Evolutionary conservation across 2,113 vertebrate genomes (phyloP).

Genomic region (Parotia lawesii): DNA sequence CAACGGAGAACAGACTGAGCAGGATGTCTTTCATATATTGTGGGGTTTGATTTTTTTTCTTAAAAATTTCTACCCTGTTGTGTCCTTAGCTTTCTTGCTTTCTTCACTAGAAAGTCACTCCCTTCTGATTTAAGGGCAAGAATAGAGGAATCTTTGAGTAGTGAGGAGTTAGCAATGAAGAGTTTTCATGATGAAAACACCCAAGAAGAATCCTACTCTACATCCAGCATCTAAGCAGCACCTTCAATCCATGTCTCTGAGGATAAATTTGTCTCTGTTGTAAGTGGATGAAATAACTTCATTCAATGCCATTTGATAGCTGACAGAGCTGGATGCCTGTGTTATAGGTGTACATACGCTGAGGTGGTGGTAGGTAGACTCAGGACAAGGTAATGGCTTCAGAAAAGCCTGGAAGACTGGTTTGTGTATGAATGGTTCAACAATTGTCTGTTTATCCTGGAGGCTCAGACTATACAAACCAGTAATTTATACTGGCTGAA

Average conservation of each 20-base stretch:
- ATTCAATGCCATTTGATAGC: background rate
- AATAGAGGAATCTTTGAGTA: background rate
- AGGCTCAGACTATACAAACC: constrained; percentile 43
- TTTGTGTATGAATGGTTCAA: constrained; percentile 8
- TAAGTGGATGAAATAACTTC: background rate
- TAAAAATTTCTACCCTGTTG: background rate
- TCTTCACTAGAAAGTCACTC: background rate
- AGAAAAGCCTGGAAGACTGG: constrained; percentile 37
- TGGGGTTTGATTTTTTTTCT: background rate
- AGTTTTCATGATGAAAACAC: background rate
- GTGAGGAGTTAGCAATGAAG: background rate
- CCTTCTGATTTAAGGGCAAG: constrained; percentile 5
- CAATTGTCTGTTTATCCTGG: constrained; percentile 53
- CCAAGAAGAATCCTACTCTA: background rate
- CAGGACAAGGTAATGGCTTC: background rate
- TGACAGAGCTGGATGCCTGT: background rate
- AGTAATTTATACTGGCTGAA: constrained; percentile 52
- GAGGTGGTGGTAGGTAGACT: background rate
- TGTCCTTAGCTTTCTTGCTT: background rate
- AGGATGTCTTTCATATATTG: background rate
- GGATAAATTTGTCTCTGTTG: background rate
- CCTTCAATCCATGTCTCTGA: background rate
- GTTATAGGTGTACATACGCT: background rate
- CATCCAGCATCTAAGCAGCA: background rate
- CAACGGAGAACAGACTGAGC: background rate